These are phyloP conservation scores for Eupithecia tripunctaria DNA, from an alignment of 2,888 invertebrate genomes.

Conservation along the genomic window DNA sequence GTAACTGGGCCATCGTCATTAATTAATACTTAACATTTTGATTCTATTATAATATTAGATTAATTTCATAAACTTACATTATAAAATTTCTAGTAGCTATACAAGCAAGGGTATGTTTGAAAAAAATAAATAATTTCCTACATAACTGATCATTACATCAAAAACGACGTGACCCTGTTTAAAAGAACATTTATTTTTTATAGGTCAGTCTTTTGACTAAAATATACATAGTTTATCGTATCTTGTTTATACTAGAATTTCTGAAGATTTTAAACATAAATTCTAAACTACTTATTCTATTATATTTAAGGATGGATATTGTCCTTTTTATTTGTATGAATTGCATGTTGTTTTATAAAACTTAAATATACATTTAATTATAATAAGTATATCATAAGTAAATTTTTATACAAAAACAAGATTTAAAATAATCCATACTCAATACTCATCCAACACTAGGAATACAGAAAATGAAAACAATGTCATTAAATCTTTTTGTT, in stretches of 20 bases:
- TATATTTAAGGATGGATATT: neutral
- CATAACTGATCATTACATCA: neutral
- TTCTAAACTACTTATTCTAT: neutral
- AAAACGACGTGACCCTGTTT: constrained; percentile 30
- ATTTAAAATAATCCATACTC: neutral
- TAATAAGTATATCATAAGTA: constrained; percentile 15
- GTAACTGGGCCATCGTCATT: neutral
- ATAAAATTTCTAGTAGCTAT: neutral
- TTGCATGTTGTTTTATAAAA: neutral
- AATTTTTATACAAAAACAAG: constrained; percentile 10
- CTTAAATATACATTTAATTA: too few species aligned
- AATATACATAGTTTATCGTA: constrained; percentile 6
- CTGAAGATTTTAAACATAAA: constrained; percentile 1
- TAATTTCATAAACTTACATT: neutral
- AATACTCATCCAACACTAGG: constrained; percentile 10
- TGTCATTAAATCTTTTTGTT: neutral
- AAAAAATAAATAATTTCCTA: neutral
- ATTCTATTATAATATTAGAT: neutral
- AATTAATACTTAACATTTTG: neutral
- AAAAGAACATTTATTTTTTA: constrained; percentile 17
- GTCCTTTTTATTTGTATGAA: constrained; percentile 4
- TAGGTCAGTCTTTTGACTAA: constrained; percentile 29
- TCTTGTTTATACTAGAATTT: constrained; percentile 11
- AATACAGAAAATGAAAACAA: neutral
- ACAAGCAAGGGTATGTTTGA: neutral